Base-by-base conservation (phyloP, 2,888 invertebrate species). In the Andrena trimmerana region DNA sequence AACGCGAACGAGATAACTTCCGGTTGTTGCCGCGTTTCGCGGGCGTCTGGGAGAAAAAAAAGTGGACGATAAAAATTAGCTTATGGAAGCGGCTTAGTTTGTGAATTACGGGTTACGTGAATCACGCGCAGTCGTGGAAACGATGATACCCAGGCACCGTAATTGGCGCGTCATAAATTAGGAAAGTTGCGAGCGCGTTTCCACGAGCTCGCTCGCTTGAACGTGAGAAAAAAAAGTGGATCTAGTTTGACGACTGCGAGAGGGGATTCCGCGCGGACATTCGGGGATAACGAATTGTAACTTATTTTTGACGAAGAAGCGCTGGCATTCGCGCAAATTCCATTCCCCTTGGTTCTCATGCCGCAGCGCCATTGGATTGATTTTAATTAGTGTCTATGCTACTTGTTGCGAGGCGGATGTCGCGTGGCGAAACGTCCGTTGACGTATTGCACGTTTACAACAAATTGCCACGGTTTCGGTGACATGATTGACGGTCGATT, bases 131-230 rank as follows among this genome's bases (percentile, higher is more conserved):
- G 10, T 52, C 72, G 16, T n/a, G 36, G 62, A 29, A 42, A 52
- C 60, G 59, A 36, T 66, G 66, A 66, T 50, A 50, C 36, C 20
- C 7, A 59, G 76, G 76, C 62, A 29, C 62, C 42, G 60, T 67
- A 62, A 62, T 66, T 76, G 78, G 60, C 77, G 31, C 31, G 65
- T 36, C 13, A 62, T 77, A 78, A 78, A 77, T 77, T 78, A 77
- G 52, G 24, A 36, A 77, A 67, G 78, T 77, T 78, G 42, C 42
- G 33, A 5, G 5, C 66, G 36, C 66, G 59, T 48, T 36, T 66
- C 29, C 10, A 10, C 63, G 13, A 59, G 57, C 20, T 5, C 13
- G 65, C 13, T 24, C 2, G 29, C 1, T n/a, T 24, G 31, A 36
- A 52, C 7, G n/a, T 2, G 60, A 8, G 31, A 36, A 54, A 54